phyloP scores from a whole-genome alignment of 2,797 vertebrate species.

The Tragopan temminckii region DNA sequence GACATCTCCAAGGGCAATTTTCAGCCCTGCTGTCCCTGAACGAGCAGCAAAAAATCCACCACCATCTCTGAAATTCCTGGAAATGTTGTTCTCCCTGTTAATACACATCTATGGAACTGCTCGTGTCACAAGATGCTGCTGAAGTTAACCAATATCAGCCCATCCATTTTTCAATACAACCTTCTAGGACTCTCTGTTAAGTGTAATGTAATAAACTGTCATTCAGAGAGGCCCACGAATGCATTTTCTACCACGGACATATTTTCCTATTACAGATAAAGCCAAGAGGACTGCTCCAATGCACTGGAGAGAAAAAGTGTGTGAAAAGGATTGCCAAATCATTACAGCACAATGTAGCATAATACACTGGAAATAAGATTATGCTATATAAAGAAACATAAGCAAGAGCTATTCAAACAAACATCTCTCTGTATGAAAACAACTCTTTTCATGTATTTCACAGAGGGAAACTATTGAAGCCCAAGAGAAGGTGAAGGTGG shows the following conservation, averaged over 20 bases:
- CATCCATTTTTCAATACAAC: neutral
- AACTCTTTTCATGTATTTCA: conserved; percentile 26
- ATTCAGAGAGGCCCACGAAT: neutral
- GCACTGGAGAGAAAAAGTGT: neutral
- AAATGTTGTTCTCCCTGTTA: conserved; percentile 1
- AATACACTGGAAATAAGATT: conserved; percentile 53
- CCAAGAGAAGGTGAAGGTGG: neutral
- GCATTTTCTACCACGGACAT: neutral
- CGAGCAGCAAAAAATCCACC: neutral
- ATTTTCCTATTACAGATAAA: conserved; percentile 38
- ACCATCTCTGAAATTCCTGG: neutral
- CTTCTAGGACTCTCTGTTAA: neutral
- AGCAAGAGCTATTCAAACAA: conserved; percentile 18
- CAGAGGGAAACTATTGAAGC: conserved; percentile 42
- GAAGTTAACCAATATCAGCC: neutral
- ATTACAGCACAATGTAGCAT: conserved; percentile 16
- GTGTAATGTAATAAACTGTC: neutral
- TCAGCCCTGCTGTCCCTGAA: neutral
- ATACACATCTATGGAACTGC: neutral
- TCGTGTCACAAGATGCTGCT: neutral
- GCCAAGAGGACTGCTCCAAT: neutral
- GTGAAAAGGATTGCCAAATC: neutral
- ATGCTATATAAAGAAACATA: neutral
- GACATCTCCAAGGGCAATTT: neutral
- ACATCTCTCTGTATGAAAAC: neutral